phyloP scores from a whole-genome alignment of 2,113 vertebrate genomes.

The Megaleporinus macrocephalus region DNA sequence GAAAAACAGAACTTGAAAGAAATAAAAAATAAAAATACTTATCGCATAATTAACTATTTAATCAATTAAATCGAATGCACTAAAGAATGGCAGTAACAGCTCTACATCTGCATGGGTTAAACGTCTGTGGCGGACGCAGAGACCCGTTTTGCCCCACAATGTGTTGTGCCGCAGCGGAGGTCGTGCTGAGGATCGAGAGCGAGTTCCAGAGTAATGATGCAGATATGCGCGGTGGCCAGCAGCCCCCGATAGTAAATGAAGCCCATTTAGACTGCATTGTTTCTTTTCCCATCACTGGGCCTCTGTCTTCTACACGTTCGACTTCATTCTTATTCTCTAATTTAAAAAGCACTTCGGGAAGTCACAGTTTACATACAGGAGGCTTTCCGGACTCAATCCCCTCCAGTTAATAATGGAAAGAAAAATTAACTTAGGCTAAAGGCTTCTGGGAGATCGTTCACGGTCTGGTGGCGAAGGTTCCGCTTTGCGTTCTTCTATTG shows the following conservation, averaged over 20 bases:
- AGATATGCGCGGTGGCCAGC: conserved; percentile 29
- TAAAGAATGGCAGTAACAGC: too few species aligned
- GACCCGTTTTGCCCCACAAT: neutral
- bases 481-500: neutral
- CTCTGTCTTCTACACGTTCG: conserved; percentile 1
- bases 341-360: neutral
- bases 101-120: conserved; percentile 17
- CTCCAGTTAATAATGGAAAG: conserved; percentile 12
- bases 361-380: neutral
- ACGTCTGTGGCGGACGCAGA: conserved; percentile 34
- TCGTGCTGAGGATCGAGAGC: conserved; percentile 37
- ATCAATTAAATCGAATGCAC: neutral
- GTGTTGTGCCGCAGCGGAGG: conserved; percentile 26
- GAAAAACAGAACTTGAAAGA: too few species aligned
- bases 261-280: conserved; percentile 45
- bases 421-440: conserved; percentile 20
- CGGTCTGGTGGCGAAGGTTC: conserved; percentile 5
- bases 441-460: conserved; percentile 15
- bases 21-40: too few species aligned
- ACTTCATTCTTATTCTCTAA: conserved; percentile 37
- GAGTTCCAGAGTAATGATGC: conserved; percentile 54
- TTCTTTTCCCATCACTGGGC: conserved; percentile 35
- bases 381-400: conserved; percentile 2
- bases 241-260: conserved; percentile 52
- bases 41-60: too few species aligned